Evolutionary conservation across 2,113 vertebrate genomes (phyloP), one percentile per base, ranked within the genome.

Genomic region (Chinchilla lanigera): DNA sequence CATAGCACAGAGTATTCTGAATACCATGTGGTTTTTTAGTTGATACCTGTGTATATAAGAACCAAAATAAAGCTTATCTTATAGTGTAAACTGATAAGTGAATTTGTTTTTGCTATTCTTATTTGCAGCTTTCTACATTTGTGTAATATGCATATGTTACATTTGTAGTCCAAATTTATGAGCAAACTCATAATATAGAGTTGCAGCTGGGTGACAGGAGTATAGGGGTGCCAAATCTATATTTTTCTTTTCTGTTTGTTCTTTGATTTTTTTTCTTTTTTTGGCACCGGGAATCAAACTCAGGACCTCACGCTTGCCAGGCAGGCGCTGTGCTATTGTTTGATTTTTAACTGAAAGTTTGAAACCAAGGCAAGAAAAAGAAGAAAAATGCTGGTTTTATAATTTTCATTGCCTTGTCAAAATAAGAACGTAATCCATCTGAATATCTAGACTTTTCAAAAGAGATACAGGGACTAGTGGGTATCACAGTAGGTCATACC

Each of bases 191-290:
- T 78, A 82, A 12, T 41, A 38, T 24, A 30, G 56, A 86, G 82
- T 93, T 88, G 22, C 19, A 28, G 11, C 35, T 69, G 28, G 28
- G 78, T 69, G 60, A 4, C 60, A 19, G 38, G 1, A 20, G 4
- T 3, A 14, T 65, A 6, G 16, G 35, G 77, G 3, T 65, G 26
- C n/a, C 8, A 60, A 41, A 5, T 61, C 17, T 41, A 6, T 30
- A 67, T 77, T 93, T 93, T 86, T 80, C 38, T 71, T 61, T n/a
- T 71, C 41, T 78, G 7, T 65, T 89, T 65, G 13, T 90, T 93
- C 35, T 4, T 89, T 83, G 33, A 75, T 44, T 61, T 90, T 60
- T 7, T 60, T 60, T 60, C 6, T 60, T 60, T 16, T 7, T 60
- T 60, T 60, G 58, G 16, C 19, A 58, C 20, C 5, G 56, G 56